Evolutionary conservation across 2,797 vertebrate genomes (phyloP).

Genomic region (Megalops cyprinoides): DNA sequence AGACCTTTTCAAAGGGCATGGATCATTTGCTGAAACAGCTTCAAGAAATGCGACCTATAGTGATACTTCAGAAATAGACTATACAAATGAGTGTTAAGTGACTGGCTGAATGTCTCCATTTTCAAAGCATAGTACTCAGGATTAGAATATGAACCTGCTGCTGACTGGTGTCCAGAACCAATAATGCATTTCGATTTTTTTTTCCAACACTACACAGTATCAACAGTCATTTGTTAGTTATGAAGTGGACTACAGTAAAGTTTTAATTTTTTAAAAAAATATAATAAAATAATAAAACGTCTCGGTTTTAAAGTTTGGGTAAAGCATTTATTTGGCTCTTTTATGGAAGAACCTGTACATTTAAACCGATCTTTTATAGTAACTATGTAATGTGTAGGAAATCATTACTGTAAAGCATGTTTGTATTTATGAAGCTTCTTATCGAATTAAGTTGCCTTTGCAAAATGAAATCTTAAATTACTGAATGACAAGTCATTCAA

Average conservation of each 20-base stretch:
- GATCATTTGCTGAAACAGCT: slow-evolving; percentile 86
- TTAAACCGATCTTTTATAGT: slow-evolving; percentile 63
- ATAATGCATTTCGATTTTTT: slow-evolving; percentile 36
- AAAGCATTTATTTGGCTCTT: slow-evolving; percentile 37
- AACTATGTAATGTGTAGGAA: slow-evolving; percentile 74
- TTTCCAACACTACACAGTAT: slow-evolving; percentile 38
- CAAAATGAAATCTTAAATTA: slow-evolving; percentile 76
- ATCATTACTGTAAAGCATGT: slow-evolving; percentile 91
- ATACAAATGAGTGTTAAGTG: slow-evolving; percentile 67
- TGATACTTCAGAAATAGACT: slow-evolving; percentile 80
- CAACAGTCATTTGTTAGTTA: slow-evolving; percentile 49
- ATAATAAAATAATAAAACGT: slow-evolving; percentile 24
- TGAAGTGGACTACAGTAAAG: slow-evolving; percentile 47
- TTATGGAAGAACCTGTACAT: slow-evolving; percentile 69
- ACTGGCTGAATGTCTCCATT: slow-evolving; percentile 65
- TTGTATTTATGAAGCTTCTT: slow-evolving; percentile 88
- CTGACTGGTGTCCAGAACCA: slow-evolving; percentile 70
- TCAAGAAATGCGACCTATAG: slow-evolving; percentile 90
- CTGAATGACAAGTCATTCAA: slow-evolving; percentile 83
- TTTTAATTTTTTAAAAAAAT: slow-evolving; percentile 43
- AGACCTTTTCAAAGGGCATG: slow-evolving; percentile 75
- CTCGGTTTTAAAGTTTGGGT: slow-evolving; percentile 34
- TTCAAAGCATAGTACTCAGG: slow-evolving; percentile 65
- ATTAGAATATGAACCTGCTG: slow-evolving; percentile 78
- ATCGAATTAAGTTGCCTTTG: slow-evolving; percentile 80